Base-by-base conservation (phyloP, 37 sponge, comb jelly and placozoan species). In the Ephydatia muelleri region DNA sequence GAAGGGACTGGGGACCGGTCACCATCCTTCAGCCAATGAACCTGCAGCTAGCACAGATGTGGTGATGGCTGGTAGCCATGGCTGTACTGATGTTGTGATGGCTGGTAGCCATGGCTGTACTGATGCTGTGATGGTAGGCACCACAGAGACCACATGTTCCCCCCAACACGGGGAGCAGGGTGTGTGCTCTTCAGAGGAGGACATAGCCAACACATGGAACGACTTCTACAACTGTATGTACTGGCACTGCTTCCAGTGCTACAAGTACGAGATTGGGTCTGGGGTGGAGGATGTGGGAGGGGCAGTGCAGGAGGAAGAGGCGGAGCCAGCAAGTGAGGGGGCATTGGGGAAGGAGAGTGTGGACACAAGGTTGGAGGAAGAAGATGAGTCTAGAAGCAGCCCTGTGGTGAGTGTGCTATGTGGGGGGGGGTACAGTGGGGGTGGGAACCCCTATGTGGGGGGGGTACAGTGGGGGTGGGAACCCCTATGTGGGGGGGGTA, bases 221-320 rank as follows among this genome's bases (percentile, higher is more conserved):
- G 81, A 80, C 38, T 88, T 85, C 82, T 89, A 95, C 70, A 86
- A 95, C 72, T 67, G 78, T 19, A 87, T 81, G 77, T 91, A 88
- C 84, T 91, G 92, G 90, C 89, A 89, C 76, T 43, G 33, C 32
- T 88, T 80, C 40, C 65, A 88, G 38, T 73, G 8, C 29, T 91
- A 72, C 74, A 57, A 57, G 57, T 57, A 57, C 16, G 57, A 21
- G 1, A 57, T 57, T 57, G 57, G 57, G 57, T 57, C 57, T 57
- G 57, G 57, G 57, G 57, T 19, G 9, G 57, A 57, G 57, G 19
- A 21, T 57, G 57, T 11, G 1, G 47, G 8, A 43, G 47, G 47
- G 47, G 8, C 8, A 8, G 4, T 43, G 47, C 6, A 43, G 57
- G 57, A 57, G 57, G 1, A 19, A 57, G 57, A 1, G 12, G 57